A percentile compares a stretch with the other conserved stretches of the same genome.
phyloP scores from a whole-genome alignment of 1,140 invertebrate species.

The Leucophenga varia region DNA sequence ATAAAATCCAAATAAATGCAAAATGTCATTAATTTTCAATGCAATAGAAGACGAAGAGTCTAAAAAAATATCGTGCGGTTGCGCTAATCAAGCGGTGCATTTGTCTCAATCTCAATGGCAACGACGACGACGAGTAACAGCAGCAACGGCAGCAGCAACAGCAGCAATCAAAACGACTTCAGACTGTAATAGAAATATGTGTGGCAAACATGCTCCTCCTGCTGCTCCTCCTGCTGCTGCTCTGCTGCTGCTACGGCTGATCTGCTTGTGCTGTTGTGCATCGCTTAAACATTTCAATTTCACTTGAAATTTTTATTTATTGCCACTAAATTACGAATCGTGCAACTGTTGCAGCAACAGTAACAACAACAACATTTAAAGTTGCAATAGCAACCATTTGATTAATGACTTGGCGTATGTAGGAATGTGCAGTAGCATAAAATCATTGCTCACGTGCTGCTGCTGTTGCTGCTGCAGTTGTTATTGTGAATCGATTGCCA shows the following conservation, averaged over 20 bases:
- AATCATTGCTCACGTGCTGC: too few relatives aligned
- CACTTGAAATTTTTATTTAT: slow-evolving; percentile 48
- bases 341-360: slow-evolving; percentile 19
- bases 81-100: slow-evolving; percentile 43
- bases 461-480: too few relatives aligned
- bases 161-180: too few relatives aligned
- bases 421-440: too few relatives aligned
- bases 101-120: too few relatives aligned
- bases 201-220: too few relatives aligned
- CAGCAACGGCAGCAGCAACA: too few relatives aligned
- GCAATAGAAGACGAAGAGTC: slow-evolving; percentile 10
- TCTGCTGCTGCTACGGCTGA: not conserved
- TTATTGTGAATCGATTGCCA: slow-evolving; percentile 9
- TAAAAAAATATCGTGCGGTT: slow-evolving; percentile 21
- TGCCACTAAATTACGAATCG: slow-evolving; percentile 50
- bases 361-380: not conserved
- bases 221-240: too few relatives aligned
- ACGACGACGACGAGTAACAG: too few relatives aligned
- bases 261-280: too few relatives aligned
- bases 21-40: slow-evolving; percentile 43
- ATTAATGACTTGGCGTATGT: slow-evolving; percentile 30
- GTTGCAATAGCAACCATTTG: slow-evolving; percentile 13
- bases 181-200: too few relatives aligned
- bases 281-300: slow-evolving; percentile 34
- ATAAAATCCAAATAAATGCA: slow-evolving; percentile 47